Evolutionary conservation across 2,797 vertebrate species (phyloP).

Genomic region (Myotis pilosus): DNA sequence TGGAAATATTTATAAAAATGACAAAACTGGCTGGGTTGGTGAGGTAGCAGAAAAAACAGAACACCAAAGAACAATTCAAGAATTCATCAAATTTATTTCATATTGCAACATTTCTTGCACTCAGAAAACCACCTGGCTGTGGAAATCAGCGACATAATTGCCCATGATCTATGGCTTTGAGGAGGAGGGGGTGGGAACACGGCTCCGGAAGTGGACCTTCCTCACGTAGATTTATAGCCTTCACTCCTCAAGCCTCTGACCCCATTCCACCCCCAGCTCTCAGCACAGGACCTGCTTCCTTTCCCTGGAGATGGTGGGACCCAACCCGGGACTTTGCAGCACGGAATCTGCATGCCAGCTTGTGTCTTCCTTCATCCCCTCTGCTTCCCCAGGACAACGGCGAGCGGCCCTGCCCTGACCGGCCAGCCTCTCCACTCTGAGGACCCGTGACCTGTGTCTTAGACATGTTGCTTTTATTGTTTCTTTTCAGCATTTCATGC

Average conservation of each 20-base stretch:
- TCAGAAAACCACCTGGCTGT: background rate
- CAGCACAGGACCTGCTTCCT: background rate
- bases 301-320: background rate
- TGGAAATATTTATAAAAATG: background rate
- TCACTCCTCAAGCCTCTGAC: background rate
- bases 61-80: background rate
- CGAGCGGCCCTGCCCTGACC: background rate
- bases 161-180: background rate
- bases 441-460: accelerated
- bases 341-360: accelerated
- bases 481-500: accelerated
- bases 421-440: background rate
- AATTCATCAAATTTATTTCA: background rate
- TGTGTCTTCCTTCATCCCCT: accelerated
- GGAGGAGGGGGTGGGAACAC: accelerated
- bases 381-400: accelerated
- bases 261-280: background rate
- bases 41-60: background rate
- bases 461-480: accelerated
- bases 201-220: background rate
- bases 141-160: no score
- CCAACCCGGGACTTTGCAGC: accelerated
- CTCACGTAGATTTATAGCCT: accelerated
- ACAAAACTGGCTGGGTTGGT: background rate
- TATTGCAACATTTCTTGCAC: background rate